Percentiles rank a stretch among this genome's conserved stretches.
These are phyloP conservation scores for Oreocharis arfaki DNA, from an alignment of 2,113 vertebrate genomes.

Conservation along the genomic window DNA sequence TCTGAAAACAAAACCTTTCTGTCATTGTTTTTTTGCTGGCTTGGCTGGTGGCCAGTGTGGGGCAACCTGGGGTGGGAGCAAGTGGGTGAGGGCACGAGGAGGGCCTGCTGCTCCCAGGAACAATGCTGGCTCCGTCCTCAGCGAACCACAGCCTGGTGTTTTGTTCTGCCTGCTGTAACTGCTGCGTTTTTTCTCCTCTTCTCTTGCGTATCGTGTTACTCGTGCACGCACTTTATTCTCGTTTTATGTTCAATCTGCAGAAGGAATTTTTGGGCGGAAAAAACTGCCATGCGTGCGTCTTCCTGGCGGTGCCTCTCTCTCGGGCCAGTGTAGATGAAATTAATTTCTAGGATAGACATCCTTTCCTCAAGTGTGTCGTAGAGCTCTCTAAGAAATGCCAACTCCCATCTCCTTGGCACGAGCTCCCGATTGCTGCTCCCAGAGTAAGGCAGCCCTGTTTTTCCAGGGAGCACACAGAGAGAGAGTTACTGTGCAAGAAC, in stretches of 20 bases:
- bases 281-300: background rate
- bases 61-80: background rate
- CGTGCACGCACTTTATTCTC: background rate
- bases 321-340: background rate
- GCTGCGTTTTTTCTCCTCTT: background rate
- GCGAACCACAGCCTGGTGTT: background rate
- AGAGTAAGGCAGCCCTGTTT: background rate
- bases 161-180: background rate
- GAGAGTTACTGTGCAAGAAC: background rate
- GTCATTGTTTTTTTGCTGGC: background rate
- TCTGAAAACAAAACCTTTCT: background rate
- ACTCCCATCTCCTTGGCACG: background rate
- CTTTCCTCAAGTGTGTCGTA: background rate
- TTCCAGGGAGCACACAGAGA: background rate
- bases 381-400: constrained; percentile 18
- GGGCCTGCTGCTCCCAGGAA: background rate
- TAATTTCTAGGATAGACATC: background rate
- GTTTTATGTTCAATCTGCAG: background rate
- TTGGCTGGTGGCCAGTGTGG: background rate
- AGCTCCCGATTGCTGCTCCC: background rate
- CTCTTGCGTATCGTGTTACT: background rate
- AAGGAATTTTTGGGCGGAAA: background rate
- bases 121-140: background rate
- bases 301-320: background rate
- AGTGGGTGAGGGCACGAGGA: rapidly evolving